Evolutionary conservation across 2,888 invertebrate species (phyloP).

Genomic region (Tanytarsus gracilentus): DNA sequence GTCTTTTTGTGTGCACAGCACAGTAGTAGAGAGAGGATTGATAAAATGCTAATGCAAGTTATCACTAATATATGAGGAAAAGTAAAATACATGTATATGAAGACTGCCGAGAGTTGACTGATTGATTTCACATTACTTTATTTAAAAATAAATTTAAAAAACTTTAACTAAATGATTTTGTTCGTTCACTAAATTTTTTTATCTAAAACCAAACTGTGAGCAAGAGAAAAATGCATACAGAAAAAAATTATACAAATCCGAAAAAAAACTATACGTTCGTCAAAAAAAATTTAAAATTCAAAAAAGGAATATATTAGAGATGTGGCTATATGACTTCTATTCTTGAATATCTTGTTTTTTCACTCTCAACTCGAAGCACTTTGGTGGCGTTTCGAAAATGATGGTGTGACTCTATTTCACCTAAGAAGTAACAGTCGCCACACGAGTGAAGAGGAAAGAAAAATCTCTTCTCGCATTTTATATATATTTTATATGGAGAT

Average conservation of each 20-base stretch:
- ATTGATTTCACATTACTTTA: too few relatives aligned
- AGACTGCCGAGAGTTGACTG: too few relatives aligned
- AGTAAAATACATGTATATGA: neutral
- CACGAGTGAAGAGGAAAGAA: neutral
- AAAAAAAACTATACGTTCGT: too few relatives aligned
- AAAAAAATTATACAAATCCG: too few relatives aligned
- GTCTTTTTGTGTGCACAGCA: too few relatives aligned
- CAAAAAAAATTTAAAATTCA: constrained; percentile 2
- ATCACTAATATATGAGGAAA: neutral
- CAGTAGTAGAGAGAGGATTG: neutral
- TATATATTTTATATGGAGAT: too few relatives aligned
- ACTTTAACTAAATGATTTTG: too few relatives aligned
- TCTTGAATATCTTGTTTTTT: constrained; percentile 7
- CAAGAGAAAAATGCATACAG: constrained; percentile 3
- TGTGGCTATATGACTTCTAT: neutral
- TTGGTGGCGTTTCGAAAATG: too few relatives aligned
- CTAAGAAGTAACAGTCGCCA: neutral
- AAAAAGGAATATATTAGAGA: constrained; percentile 2
- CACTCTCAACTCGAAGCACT: neutral
- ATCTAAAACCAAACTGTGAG: too few relatives aligned
- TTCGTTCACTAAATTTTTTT: too few relatives aligned
- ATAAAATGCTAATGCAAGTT: constrained; percentile 14
- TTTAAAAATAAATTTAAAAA: too few relatives aligned
- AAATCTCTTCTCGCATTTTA: neutral
- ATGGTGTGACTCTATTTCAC: too few relatives aligned